These are phyloP conservation scores for Riparia riparia DNA, from an alignment of 2,113 vertebrate species.

Conservation along the genomic window DNA sequence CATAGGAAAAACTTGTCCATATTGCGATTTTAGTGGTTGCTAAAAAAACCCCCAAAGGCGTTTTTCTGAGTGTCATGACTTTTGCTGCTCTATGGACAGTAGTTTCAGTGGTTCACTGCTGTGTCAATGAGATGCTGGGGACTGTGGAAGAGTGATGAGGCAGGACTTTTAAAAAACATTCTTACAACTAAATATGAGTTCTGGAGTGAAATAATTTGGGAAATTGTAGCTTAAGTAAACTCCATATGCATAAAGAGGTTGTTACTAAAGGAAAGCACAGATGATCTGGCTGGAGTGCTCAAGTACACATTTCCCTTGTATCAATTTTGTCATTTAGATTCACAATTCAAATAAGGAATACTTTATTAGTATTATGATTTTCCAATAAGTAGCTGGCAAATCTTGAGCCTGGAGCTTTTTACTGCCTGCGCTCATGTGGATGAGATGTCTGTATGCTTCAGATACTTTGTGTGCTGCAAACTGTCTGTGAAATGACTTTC, in stretches of 20 bases:
- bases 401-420: not conserved
- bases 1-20: not conserved
- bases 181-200: not conserved
- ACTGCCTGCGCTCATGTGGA: not conserved
- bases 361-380: not conserved
- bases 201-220: not conserved
- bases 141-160: not conserved
- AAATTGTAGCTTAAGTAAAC: not conserved
- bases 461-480: not conserved
- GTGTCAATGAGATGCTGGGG: rapidly evolving
- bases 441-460: not conserved
- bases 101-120: not conserved
- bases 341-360: not conserved
- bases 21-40: not conserved
- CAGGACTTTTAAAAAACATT: not conserved
- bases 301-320: not conserved
- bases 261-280: not conserved
- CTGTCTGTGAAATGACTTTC: not conserved
- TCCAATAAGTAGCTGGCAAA: not conserved
- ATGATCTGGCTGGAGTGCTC: not conserved
- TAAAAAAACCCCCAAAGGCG: rapidly evolving
- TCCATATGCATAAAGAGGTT: not conserved
- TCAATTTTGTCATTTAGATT: not conserved
- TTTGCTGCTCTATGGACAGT: not conserved
- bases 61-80: not conserved